A percentile compares a stretch with the other conserved stretches of the same genome.
phyloP scores from a whole-genome alignment of 2,797 vertebrate genomes.

The Aphelocoma californica region DNA sequence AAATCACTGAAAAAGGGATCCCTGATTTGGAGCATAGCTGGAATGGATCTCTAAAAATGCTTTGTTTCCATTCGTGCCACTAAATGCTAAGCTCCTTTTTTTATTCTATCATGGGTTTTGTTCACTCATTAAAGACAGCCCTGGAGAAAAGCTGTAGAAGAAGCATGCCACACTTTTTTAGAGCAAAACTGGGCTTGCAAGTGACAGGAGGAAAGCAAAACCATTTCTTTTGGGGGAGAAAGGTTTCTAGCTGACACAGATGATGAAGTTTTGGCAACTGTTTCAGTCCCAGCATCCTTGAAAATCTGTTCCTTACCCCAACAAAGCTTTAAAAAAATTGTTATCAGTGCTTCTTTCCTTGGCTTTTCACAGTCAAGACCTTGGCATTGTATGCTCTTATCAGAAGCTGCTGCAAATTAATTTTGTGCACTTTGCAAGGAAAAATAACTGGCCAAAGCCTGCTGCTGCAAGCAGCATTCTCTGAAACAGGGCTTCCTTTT shows the following conservation, averaged over 20 bases:
- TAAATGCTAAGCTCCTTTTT: neutral
- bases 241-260: neutral
- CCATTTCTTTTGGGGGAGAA: neutral
- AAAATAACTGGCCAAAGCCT: neutral
- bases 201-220: neutral
- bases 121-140: neutral
- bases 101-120: neutral
- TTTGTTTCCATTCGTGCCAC: rapidly evolving
- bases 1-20: neutral
- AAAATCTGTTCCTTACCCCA: neutral
- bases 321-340: neutral
- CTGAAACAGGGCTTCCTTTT: neutral
- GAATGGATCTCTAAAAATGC: neutral
- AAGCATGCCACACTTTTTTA: neutral
- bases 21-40: neutral
- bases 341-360: slow-evolving; percentile 37
- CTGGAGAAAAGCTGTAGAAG: neutral
- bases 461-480: neutral
- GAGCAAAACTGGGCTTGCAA: neutral
- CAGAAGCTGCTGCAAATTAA: slow-evolving; percentile 4
- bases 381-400: slow-evolving; percentile 18
- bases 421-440: neutral
- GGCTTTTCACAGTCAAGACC: slow-evolving; percentile 17
- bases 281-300: neutral
- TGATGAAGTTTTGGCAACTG: neutral